These are phyloP conservation scores for Colius striatus DNA, from an alignment of 2,113 vertebrate species.

Conservation along the genomic window DNA sequence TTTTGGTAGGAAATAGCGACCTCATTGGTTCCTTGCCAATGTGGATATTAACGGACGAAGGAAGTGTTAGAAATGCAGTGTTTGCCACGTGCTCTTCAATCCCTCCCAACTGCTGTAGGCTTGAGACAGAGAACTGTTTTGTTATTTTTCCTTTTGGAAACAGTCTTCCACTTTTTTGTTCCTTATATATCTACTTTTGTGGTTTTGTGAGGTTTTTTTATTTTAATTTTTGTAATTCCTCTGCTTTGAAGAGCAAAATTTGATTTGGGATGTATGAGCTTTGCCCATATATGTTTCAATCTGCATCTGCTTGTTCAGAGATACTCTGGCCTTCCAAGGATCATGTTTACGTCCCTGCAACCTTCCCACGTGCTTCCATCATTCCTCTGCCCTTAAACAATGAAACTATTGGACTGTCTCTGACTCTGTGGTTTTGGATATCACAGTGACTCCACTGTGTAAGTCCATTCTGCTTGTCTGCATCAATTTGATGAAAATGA, in stretches of 20 bases:
- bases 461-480: not conserved
- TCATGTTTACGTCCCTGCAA: not conserved
- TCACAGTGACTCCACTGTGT: not conserved
- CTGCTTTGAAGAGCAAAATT: not conserved
- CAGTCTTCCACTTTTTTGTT: not conserved
- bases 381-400: accelerated
- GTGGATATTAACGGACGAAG: slow-evolving; percentile 12
- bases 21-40: not conserved
- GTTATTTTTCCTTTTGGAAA: not conserved
- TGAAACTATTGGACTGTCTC: not conserved
- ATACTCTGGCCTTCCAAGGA: not conserved
- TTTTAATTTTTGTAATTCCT: not conserved
- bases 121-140: not conserved
- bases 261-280: not conserved
- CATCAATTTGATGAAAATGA: not conserved
- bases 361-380: not conserved
- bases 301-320: not conserved
- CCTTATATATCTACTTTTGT: not conserved
- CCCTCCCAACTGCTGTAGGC: not conserved
- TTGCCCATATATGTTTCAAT: not conserved
- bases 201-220: not conserved
- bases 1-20: slow-evolving; percentile 23
- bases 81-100: not conserved
- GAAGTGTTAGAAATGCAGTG: not conserved
- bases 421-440: not conserved